phyloP scores from a whole-genome alignment of 2,113 vertebrate genomes.

The Macrotus californicus region DNA sequence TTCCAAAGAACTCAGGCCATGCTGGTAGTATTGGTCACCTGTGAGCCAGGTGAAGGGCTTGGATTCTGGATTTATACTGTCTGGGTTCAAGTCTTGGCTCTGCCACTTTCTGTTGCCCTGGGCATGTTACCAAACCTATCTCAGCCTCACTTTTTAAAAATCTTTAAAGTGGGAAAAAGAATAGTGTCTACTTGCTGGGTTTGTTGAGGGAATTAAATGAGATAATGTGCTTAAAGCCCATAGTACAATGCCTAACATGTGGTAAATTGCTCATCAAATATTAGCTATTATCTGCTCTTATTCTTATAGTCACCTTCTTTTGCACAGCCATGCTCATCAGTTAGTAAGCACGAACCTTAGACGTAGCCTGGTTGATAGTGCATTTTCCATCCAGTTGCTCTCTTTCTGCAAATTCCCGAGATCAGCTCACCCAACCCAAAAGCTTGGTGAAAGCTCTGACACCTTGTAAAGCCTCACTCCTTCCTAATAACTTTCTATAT shows the following conservation, averaged over 20 bases:
- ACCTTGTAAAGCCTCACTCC: slow-evolving; percentile 56
- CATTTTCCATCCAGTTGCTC: not conserved
- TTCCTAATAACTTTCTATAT: slow-evolving; percentile 39
- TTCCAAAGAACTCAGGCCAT: not conserved
- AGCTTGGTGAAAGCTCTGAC: slow-evolving; percentile 31
- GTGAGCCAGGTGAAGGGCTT: not conserved
- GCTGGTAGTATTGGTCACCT: not conserved
- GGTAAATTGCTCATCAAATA: not conserved
- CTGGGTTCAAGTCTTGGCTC: not conserved
- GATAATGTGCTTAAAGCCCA: not conserved
- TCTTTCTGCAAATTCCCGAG: not conserved
- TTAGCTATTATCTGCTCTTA: not conserved
- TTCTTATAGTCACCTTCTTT: not conserved
- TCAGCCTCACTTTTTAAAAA: not conserved
- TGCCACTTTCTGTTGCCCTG: not conserved
- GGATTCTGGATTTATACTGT: not conserved
- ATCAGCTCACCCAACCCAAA: not conserved
- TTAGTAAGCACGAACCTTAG: not conserved
- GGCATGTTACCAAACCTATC: not conserved
- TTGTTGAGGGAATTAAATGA: not conserved
- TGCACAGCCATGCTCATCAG: not conserved
- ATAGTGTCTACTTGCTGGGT: not conserved
- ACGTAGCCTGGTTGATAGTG: not conserved
- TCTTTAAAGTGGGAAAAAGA: not conserved
- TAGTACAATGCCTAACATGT: not conserved